Conservation (phyloP, 2,113 vertebrate genomes). For the Daphoenositta chrysoptera region DNA sequence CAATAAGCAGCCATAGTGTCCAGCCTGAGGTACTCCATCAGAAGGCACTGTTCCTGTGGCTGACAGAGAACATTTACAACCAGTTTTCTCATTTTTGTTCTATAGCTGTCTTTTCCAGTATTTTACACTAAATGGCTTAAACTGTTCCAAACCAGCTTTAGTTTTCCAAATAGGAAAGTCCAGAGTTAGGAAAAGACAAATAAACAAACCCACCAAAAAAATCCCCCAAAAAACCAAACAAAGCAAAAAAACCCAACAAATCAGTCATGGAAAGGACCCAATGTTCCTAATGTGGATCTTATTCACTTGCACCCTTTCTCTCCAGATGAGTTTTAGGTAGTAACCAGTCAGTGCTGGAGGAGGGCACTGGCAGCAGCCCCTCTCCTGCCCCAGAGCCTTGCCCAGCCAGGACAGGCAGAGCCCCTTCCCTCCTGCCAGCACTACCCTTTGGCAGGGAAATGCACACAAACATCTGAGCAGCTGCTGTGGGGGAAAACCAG, state of each 20-base stretch:
- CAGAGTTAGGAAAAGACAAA: neutral
- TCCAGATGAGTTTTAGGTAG: neutral
- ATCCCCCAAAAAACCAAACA: too few species aligned
- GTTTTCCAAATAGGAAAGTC: neutral
- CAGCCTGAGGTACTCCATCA: neutral
- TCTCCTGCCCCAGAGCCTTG: neutral
- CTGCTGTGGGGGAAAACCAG: neutral
- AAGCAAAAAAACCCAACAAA: neutral
- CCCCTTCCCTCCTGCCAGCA: neutral
- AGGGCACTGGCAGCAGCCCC: neutral
- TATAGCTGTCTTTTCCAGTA: neutral
- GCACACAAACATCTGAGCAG: neutral
- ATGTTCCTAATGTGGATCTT: neutral
- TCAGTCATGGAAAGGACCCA: neutral
- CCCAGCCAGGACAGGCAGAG: neutral
- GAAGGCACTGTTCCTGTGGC: neutral
- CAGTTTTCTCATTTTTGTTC: neutral
- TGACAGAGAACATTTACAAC: neutral
- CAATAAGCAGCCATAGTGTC: neutral
- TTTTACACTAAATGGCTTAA: neutral
- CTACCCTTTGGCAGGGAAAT: neutral
- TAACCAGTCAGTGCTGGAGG: neutral
- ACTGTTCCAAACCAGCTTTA: neutral
- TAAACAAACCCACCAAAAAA: neutral
- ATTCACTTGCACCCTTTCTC: fast-evolving